phyloP scores from a whole-genome alignment of 2,797 vertebrate species.

The Euthynnus affinis region DNA sequence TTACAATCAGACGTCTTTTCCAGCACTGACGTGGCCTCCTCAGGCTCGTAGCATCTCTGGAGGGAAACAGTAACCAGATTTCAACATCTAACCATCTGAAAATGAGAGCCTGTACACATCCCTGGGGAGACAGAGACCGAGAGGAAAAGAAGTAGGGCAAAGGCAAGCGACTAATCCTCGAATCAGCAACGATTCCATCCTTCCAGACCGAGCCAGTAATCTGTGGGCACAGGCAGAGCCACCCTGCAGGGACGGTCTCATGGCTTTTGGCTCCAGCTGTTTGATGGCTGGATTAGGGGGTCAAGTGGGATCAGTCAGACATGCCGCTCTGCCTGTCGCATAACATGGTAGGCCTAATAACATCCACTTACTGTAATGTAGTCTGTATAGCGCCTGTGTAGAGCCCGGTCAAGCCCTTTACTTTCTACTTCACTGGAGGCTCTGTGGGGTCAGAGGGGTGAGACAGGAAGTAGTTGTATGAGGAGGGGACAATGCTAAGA shows the following conservation, averaged over 20 bases:
- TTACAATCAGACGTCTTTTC: background rate
- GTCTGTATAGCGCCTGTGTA: constrained; percentile 4
- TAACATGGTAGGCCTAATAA: constrained; percentile 45
- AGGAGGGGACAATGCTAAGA: background rate
- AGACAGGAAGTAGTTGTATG: background rate
- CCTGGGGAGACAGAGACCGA: constrained; percentile 16
- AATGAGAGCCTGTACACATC: constrained; percentile 12
- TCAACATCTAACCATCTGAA: constrained; percentile 9
- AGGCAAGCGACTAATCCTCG: constrained; percentile 51
- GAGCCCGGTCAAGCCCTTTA: constrained; percentile 27
- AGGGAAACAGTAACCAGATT: constrained; percentile 28
- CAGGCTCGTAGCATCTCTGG: constrained; percentile 1
- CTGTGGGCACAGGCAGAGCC: constrained; percentile 25
- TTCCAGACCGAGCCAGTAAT: constrained; percentile 26
- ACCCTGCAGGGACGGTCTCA: constrained; percentile 1
- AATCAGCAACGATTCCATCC: constrained; percentile 24
- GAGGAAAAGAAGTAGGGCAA: constrained; percentile 53
- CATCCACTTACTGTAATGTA: constrained; percentile 25
- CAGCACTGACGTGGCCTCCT: background rate
- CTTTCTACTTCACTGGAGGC: constrained; percentile 18
- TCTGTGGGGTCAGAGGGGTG: constrained; percentile 6
- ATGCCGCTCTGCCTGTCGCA: constrained; percentile 29
- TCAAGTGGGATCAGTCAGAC: constrained; percentile 51
- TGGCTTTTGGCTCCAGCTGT: constrained; percentile 54
- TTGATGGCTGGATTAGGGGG: constrained; percentile 58